Percentiles rank a stretch among this genome's conserved stretches.
phyloP scores from a whole-genome alignment of 2,888 invertebrate genomes.

The Schizaphis graminum region DNA sequence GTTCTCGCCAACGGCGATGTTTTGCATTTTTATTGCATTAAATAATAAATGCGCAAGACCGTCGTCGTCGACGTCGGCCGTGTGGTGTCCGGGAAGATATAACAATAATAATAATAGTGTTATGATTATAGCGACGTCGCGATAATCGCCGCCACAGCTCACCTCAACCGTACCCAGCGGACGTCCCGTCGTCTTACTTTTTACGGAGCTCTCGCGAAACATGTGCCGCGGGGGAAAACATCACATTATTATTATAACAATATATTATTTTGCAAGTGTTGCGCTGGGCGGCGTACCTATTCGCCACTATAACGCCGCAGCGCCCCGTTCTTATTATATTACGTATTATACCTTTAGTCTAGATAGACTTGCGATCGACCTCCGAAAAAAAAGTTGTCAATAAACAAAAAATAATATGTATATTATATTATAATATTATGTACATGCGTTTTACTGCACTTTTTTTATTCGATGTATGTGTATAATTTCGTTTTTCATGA shows the following conservation, averaged over 20 bases:
- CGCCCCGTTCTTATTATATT: background rate
- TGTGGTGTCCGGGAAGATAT: background rate
- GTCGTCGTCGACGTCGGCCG: background rate
- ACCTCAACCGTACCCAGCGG: background rate
- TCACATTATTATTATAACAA: background rate
- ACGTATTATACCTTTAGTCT: no score
- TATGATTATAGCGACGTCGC: background rate
- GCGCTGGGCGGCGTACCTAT: background rate
- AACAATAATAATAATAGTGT: background rate
- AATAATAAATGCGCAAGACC: background rate
- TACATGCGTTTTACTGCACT: no score
- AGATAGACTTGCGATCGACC: no score
- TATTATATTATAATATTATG: no score
- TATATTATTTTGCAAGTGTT: background rate
- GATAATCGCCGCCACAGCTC: background rate
- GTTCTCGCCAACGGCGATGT: background rate
- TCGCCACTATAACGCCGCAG: background rate
- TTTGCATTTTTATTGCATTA: slow-evolving; percentile 14
- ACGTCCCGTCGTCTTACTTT: background rate
- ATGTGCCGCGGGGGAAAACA: background rate
- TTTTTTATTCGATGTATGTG: no score
- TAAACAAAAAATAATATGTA: no score
- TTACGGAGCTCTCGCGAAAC: background rate
- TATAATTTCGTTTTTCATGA: no score
- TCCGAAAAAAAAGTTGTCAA: no score